Base-by-base conservation (phyloP, 2,113 vertebrate genomes). In the Alces alces region DNA sequence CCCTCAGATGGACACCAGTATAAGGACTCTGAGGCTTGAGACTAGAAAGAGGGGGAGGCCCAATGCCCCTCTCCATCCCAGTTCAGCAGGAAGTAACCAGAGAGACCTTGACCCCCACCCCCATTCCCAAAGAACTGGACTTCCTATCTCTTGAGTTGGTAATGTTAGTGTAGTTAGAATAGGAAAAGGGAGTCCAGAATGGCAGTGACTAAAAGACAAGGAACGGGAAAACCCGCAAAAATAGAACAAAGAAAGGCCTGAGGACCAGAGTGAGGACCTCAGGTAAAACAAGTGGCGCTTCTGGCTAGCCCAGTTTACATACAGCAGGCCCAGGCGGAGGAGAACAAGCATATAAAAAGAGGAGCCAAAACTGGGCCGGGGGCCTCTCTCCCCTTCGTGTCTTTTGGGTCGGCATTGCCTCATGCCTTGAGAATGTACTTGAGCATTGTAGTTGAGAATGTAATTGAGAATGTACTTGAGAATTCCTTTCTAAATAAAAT, bases 381-480 rank as follows among this genome's bases (percentile, higher is more conserved):
- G 66, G 2, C n/a, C n/a, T 73, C 12, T 39, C 19, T 25, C 13
- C 66, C 39, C 21, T 73, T 25, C 2, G 0, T 39, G 36, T 25
- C 66, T 73, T 73, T 73, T 73, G 21, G 33, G n/a, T 70, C 1
- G 1, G 19, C 19, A 70, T 70, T 23, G 10, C 5, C n/a, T 23
- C 66, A 70, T 39, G 66, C n/a, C 36, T 73, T 2, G 0, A 73
- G 66, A 39, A 39, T 39, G 10, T 39, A 39, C 45, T 45, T 45
- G 45, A 8, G 45, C 8, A 45, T 45, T 45, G 45, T 8, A 45
- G 9, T 8, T 45, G 45, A 45, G 45, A 45, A 45, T 45, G 43
- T 8, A 45, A 45, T 8, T 45, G 45, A 45, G 45, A 45, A 45
- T 45, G 43, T 45, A 45, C 6, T 45, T 45, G 43, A 6, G 43